A percentile compares a stretch with the other conserved stretches of the same genome.
Evolutionary conservation across 53 echinoderm and acorn worm genomes (phyloP).

Genomic region (Astropecten irregularis): DNA sequence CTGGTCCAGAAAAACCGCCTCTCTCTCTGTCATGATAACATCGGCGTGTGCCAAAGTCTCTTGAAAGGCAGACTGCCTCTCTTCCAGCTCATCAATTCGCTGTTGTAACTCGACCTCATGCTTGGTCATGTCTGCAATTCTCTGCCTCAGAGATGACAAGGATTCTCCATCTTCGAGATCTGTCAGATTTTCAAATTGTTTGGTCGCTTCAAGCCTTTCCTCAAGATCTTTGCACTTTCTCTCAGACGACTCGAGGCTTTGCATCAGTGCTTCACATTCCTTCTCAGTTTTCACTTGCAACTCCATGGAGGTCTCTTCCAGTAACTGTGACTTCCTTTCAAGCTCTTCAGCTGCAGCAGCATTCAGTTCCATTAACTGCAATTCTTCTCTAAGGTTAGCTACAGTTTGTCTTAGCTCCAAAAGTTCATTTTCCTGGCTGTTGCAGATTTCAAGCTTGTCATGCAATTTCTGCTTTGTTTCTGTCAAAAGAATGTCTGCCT

Average conservation of each 20-base stretch:
- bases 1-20: constrained; percentile 64
- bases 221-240: constrained; percentile 24
- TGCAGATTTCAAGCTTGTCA: constrained; percentile 28
- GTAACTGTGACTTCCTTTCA: constrained; percentile 12
- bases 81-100: constrained; percentile 75
- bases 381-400: constrained; percentile 26
- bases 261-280: constrained; percentile 25
- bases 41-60: constrained; percentile 92
- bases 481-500: constrained; percentile 82
- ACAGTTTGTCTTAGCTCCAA: neutral
- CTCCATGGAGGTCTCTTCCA: constrained; percentile 18
- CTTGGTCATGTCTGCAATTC: constrained; percentile 59
- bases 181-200: constrained; percentile 7
- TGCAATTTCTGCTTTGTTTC: constrained; percentile 56
- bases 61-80: constrained; percentile 80
- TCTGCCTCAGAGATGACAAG: constrained; percentile 56
- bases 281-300: neutral
- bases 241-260: constrained; percentile 20
- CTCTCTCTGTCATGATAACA: constrained; percentile 83
- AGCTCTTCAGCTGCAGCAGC: constrained; percentile 14
- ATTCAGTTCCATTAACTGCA: neutral
- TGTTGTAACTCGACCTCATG: constrained; percentile 67
- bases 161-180: neutral
- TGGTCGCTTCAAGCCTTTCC: constrained; percentile 33
- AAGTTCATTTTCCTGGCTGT: constrained; percentile 14